Base-by-base conservation (phyloP, 1,140 invertebrate genomes). In the Bombus ignitus region DNA sequence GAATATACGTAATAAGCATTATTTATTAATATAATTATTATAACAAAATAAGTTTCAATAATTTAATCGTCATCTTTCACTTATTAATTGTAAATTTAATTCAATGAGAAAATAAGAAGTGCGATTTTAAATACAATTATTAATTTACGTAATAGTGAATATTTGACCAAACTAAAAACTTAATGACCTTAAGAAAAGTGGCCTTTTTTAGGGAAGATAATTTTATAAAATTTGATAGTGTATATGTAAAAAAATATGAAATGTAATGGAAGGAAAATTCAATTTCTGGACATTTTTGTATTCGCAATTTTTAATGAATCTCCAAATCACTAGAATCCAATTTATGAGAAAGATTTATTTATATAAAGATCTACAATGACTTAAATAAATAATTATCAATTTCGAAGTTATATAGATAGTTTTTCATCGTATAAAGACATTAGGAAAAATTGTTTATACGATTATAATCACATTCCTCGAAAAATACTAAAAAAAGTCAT, bases 1-100 rank as follows among this genome's bases (percentile, higher is more conserved):
- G 47, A 22, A 32, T 57, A 37, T 71, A 42, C 28, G 9, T 53
- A 72, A 39, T 72, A 73, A 72, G 39, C 22, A 73, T 73, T 74
- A 73, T 82, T 82, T 82, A 82, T 75, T 81, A 35, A 72, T 70
- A 77, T 57, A 42, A 15, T 68, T 57, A 28, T 53, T 42, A 70
- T 35, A 42, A 66, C 25, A 39, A 10, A 35, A 53, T 77, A 57
- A 35, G 53, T 59, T 44, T 57, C 78, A 71, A 22, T 71, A 57
- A 71, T 78, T 71, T 57, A 28, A 71, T 77, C n/a, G 15, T 35
- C 28, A 39, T 28, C 18, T 72, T 59, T 72, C 42, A 37, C 18
- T 15, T 42, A 18, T 47, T 13, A 47, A n/a, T 47, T 66, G 4
- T 25, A 35, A 18, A 39, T 70, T 25, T 28, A 70, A 4, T 39